Conservation (phyloP, 1,140 invertebrate species). For the Ips typographus region DNA sequence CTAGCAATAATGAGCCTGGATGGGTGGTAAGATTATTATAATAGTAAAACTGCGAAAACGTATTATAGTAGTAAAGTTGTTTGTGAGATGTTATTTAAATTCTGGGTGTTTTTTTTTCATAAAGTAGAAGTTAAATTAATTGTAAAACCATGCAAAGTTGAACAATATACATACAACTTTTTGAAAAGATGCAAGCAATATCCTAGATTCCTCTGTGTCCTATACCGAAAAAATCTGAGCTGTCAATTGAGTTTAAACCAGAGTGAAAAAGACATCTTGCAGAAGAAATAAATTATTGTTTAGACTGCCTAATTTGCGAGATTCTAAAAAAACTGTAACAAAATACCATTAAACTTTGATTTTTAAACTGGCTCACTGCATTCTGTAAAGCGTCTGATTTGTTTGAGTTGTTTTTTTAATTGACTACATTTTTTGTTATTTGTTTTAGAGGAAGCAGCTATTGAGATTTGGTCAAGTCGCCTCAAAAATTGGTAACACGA, state of each 20-base stretch:
- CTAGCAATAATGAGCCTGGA: conserved; percentile 33
- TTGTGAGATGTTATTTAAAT: neutral
- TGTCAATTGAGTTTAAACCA: no score
- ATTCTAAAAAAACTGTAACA: no score
- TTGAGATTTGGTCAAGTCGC: conserved; percentile 47
- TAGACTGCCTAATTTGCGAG: neutral
- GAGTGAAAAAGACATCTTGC: no score
- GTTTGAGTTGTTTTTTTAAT: no score
- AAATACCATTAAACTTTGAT: no score
- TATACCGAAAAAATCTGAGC: no score
- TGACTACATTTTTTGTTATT: neutral
- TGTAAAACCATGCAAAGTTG: no score
- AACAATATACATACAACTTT: no score
- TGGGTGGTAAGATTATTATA: conserved; percentile 36
- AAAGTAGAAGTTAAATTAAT: no score
- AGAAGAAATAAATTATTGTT: neutral
- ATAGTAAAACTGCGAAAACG: neutral
- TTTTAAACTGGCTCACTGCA: no score
- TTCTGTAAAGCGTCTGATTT: no score
- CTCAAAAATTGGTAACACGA: conserved; percentile 45
- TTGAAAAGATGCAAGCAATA: neutral
- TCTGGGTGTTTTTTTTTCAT: no score
- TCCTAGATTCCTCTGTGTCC: neutral
- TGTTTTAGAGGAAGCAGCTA: conserved; percentile 46
- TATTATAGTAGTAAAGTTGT: neutral